Evolutionary conservation across 92 coral and sea anemone species (phyloP).

Genomic region (Desmophyllum pertusum): DNA sequence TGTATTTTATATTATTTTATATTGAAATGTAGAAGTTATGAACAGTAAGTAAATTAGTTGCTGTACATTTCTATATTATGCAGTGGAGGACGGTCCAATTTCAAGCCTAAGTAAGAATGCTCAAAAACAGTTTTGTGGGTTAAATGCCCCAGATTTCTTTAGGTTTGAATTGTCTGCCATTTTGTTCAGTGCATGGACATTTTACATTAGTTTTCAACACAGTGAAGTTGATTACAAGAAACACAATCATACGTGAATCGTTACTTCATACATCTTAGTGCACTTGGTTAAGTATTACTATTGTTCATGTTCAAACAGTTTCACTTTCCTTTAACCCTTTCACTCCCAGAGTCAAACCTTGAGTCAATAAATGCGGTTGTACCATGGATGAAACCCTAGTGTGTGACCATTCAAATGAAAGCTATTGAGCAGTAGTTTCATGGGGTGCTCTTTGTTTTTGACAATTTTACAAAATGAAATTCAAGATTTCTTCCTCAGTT

Average conservation of each 20-base stretch:
- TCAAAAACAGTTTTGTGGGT: not conserved
- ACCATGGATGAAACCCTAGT: no score
- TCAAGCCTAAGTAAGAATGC: not conserved
- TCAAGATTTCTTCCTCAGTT: no score
- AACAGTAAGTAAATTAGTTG: constrained; percentile 42
- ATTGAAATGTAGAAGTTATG: constrained; percentile 43
- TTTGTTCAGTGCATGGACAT: not conserved
- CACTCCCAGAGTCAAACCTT: no score
- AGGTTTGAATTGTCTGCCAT: not conserved
- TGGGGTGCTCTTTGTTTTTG: no score
- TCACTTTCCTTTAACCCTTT: no score
- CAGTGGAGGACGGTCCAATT: not conserved
- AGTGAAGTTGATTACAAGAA: not conserved
- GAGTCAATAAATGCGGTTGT: no score
- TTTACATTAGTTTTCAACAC: not conserved
- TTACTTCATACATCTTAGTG: not conserved
- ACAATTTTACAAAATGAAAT: no score
- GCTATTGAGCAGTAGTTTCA: no score
- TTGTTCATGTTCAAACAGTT: constrained; percentile 24
- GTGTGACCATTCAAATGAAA: no score
- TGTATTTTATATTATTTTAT: constrained; percentile 58
- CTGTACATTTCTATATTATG: constrained; percentile 44
- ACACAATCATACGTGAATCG: constrained; percentile 21
- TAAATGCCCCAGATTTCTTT: not conserved
- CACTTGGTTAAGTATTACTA: not conserved